These are phyloP conservation scores for Lithobates pipiens DNA, from an alignment of 2,797 vertebrate genomes.

Conservation along the genomic window DNA sequence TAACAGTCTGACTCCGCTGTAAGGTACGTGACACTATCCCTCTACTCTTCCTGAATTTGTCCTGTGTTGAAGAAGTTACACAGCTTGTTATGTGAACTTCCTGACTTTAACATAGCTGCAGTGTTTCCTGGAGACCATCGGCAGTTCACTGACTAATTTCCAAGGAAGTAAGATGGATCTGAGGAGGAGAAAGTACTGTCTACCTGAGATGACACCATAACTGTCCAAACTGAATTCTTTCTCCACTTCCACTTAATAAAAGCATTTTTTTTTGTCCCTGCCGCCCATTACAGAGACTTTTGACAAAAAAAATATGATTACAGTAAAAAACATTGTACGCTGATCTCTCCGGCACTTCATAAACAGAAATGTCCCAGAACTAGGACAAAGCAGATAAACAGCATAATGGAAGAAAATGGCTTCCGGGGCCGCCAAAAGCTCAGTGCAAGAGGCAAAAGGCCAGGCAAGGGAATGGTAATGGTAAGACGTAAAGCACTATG, in stretches of 20 bases:
- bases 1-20: no score
- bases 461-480: background rate
- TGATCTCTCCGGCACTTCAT: background rate
- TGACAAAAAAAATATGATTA: conserved; percentile 30
- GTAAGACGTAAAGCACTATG: background rate
- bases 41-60: no score
- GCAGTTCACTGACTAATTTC: no score
- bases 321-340: background rate
- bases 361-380: conserved; percentile 22
- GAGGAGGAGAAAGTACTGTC: no score
- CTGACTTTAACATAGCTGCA: no score
- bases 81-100: no score
- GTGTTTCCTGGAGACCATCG: no score
- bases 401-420: conserved; percentile 29
- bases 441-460: background rate
- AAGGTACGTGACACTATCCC: no score
- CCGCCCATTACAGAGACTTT: background rate
- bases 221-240: no score
- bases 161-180: no score
- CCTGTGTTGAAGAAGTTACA: no score
- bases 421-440: background rate
- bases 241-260: background rate
- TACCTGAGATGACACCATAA: no score
- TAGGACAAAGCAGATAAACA: conserved; percentile 8
- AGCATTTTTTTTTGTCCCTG: background rate